Percentiles rank a stretch among this genome's conserved stretches.
Evolutionary conservation across 2,888 invertebrate genomes (phyloP).

Genomic region (Stomorhina lunata): DNA sequence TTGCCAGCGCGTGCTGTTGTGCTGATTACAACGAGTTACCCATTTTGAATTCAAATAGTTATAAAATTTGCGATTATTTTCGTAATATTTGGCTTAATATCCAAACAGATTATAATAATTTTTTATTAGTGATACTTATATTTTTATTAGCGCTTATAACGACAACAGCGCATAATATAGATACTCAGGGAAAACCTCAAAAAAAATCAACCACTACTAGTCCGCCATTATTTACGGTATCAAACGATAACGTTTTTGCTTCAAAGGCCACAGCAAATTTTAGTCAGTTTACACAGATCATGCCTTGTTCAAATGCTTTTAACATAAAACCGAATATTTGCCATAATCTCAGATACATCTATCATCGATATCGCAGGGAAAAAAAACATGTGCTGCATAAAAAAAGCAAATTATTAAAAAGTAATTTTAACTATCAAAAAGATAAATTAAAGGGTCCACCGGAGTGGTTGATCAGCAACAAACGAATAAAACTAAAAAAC

Average conservation of each 20-base stretch:
- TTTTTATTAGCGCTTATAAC: constrained; percentile 40
- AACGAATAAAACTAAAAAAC: background rate
- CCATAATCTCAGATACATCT: background rate
- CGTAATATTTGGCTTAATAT: constrained; percentile 22
- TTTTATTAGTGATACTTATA: constrained; percentile 31
- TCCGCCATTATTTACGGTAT: background rate
- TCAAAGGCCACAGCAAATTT: background rate
- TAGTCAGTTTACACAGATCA: background rate
- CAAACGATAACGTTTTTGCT: background rate
- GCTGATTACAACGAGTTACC: background rate
- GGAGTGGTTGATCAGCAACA: background rate
- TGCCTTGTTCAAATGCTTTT: background rate
- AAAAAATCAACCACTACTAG: constrained; percentile 2
- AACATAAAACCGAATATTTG: background rate
- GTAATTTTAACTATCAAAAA: background rate
- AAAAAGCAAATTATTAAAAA: background rate
- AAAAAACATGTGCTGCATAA: background rate
- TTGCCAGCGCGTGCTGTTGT: background rate
- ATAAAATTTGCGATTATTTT: background rate
- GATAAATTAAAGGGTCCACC: background rate
- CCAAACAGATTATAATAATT: constrained; percentile 1
- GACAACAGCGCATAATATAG: constrained; percentile 13
- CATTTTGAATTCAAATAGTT: background rate
- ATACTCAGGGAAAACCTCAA: constrained; percentile 7
- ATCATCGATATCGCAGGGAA: background rate